Conservation (phyloP, 2,797 vertebrate species). For the Tympanoctomys barrerae region DNA sequence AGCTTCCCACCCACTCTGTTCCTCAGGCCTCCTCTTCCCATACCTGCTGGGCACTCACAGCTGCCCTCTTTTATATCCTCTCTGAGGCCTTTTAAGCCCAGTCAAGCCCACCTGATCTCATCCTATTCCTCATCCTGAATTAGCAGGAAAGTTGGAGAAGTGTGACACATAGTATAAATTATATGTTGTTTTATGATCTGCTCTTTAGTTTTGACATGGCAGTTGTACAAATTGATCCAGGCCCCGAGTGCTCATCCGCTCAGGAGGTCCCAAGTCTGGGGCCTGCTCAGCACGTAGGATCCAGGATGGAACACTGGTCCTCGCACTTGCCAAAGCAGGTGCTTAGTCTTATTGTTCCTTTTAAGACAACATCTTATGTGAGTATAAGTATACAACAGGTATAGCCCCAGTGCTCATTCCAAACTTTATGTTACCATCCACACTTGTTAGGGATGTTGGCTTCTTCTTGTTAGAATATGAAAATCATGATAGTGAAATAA, state of each 20-base stretch:
- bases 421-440: not conserved
- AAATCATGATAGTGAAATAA: not conserved
- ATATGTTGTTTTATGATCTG: not conserved
- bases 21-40: not conserved
- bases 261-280: too few relatives aligned
- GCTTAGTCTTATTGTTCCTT: too few relatives aligned
- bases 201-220: not conserved
- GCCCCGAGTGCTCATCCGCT: too few relatives aligned
- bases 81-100: not conserved
- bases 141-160: not conserved
- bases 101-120: not conserved
- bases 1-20: too few relatives aligned
- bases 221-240: not conserved
- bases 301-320: too few relatives aligned
- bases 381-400: too few relatives aligned
- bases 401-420: not conserved
- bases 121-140: too few relatives aligned
- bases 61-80: not conserved
- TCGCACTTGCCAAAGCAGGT: too few relatives aligned
- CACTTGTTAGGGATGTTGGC: not conserved
- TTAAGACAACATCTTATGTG: too few relatives aligned
- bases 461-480: not conserved
- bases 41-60: not conserved
- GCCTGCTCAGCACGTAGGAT: too few relatives aligned
- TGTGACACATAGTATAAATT: not conserved